Evolutionary conservation across 2,888 invertebrate genomes (phyloP).

Genomic region (Drosophila mulleri): DNA sequence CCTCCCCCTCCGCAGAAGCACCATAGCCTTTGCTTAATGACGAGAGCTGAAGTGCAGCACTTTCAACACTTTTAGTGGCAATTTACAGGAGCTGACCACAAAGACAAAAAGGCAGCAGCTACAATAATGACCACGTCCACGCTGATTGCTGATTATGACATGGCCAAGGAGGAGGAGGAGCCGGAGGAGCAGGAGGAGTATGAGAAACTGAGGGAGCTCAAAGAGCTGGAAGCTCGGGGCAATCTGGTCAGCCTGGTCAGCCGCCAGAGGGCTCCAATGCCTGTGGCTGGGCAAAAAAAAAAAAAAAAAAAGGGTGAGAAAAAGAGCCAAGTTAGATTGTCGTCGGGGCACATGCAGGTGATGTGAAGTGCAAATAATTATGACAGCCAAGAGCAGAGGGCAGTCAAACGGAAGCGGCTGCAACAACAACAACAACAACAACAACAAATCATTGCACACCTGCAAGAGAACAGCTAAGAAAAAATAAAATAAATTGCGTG

Average conservation of each 20-base stretch:
- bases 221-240: slow-evolving; percentile 3
- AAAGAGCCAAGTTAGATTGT: slow-evolving; percentile 46
- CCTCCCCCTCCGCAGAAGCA: accelerated
- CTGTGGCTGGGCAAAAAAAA: slow-evolving; percentile 31
- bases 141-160: slow-evolving; percentile 70
- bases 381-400: slow-evolving; percentile 59
- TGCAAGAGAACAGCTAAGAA: slow-evolving; percentile 32
- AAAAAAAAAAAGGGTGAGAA: slow-evolving; percentile 51
- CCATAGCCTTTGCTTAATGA: slow-evolving; percentile 62
- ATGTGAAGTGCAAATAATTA: slow-evolving; percentile 80
- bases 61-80: slow-evolving; percentile 81
- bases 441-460: slow-evolving; percentile 22
- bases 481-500: slow-evolving; percentile 60
- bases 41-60: slow-evolving; percentile 71
- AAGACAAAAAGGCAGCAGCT: slow-evolving; percentile 42
- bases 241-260: background rate
- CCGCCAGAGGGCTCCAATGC: slow-evolving; percentile 5
- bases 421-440: slow-evolving; percentile 38
- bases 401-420: slow-evolving; percentile 63
- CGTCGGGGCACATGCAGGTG: slow-evolving; percentile 62
- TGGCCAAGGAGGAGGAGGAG: slow-evolving; percentile 15
- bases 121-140: slow-evolving; percentile 47
- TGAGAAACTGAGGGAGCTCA: background rate
- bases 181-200: background rate
- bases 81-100: slow-evolving; percentile 81